Evolutionary conservation across 2,888 invertebrate genomes (phyloP), one percentile per base, ranked within the genome.

Genomic region (Acrobasis suavella): DNA sequence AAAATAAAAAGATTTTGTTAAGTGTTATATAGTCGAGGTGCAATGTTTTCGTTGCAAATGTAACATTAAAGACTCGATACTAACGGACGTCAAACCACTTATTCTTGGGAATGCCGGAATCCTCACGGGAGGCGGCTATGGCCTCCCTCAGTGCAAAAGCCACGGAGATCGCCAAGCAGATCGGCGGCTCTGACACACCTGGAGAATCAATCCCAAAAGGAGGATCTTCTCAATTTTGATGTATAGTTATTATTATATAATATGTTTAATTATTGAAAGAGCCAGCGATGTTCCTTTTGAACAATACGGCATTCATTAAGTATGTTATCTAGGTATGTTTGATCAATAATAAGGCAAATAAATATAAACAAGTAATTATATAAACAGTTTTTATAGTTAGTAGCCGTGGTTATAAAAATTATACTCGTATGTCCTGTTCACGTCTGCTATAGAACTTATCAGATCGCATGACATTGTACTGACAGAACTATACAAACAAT

Each of bases 141-240:
- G 96, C 96, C 64, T 94, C 87, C 50, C 95, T 89, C 58, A 96
- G 83, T 0, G 96, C 96, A 62, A 95, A 88, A 1, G 94, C 89
- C 1, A 93, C 85, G 0, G 83, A 80, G 0, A 93, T 76, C 0
- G 91, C 77, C 65, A 93, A 72, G 67, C 92, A 92, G 1, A 85
- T 78, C 0, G 94, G 89, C 1, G 94, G 94, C 70, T 94, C 94
- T 0, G 91, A 87, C 3, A 91, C 90, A 14, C 90, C 94, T 94
- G 67, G 49, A 83, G 80, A 46, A 46, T 14, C 5, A 9, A 14
- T 42, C 8, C 39, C 2, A 9, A 39, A 39, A 10, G 10, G 9
- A 10, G 9, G 10, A 10, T 5, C 8, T 39, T 39, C 8, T 39
- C 9, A 10, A 10, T n/a, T 39, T 10, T 39, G 39, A 10, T 39